Evolutionary conservation across 64 coral and sea anemone species (phyloP), one percentile per base, ranked within the genome.

Genomic region (Acropora yongei): DNA sequence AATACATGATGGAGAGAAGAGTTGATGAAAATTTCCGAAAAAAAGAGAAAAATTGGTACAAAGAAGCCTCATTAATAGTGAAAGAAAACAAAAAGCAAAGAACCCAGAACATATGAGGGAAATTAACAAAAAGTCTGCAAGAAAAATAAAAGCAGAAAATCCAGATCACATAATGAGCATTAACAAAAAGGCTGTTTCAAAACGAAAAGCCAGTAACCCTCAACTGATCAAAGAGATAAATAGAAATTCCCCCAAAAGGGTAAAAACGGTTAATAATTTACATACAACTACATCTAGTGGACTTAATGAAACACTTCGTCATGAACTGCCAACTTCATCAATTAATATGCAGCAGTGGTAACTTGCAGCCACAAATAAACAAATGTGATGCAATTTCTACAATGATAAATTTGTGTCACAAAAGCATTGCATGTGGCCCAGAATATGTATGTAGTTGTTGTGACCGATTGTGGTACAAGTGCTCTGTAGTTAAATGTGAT

Each of bases 391-490:
- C 4, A 76, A 45, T 61, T 3, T 17, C 7, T 60, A 3, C 57
- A 77, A 63, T 93, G 18, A 79, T 93, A 73, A 45, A 74, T 7
- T 18, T 30, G 20, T 94, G 90, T 78, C 93, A 94, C 40, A 67
- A 90, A 13, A 94, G 72, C 61, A 90, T 94, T 44, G 30, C 48
- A 39, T 78, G 73, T 91, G 93, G 93, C 41, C 93, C 93, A 16
- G 88, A 95, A 46, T 95, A 95, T 42, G 82, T 95, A 58, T 94
- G 93, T 50, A 95, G 80, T 12, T 95, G 93, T 58, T 90, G 93
- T 90, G 87, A 90, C 58, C 93, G 90, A 74, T 80, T 95, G 57
- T 95, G 93, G 93, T 94, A 90, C 75, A 90, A 58, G 68, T 86
- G 87, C 53, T 94, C 93, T 44, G 87, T 94, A 18, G 68, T 1